Base-by-base conservation (phyloP, 2,113 vertebrate genomes). In the Tricholaema leucomelas region DNA sequence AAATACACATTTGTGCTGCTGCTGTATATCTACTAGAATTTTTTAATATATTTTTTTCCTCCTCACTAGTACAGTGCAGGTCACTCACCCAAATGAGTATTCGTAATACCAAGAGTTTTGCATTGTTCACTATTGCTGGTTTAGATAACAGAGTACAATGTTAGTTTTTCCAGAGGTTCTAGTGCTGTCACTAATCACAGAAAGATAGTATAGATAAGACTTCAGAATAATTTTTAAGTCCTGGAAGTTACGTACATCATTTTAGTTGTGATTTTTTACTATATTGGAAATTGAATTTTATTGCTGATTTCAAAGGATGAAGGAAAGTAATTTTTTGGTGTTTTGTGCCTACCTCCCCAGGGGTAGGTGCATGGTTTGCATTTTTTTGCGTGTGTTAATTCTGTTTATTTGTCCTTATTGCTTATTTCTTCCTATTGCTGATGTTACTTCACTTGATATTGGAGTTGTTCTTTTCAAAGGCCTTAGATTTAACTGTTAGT, bases 191-290 rank as follows among this genome's bases (percentile, higher is more conserved):
- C n/a, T 89, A 70, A 80, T 79, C 44, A 8, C 55, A 79, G 36
- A 89, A 79, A 85, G 27, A 33, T 81, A 14, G 11, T 59, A 11
- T 15, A 50, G 61, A 21, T 31, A 59, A 54, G 38, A 44, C 35
- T 80, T 69, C 8, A 28, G 69, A 63, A 19, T 70, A 50, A 15
- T 52, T 84, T 74, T 60, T 25, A 80, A 69, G 64, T 84, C 24
- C 42, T 89, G 33, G 11, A 83, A 66, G 30, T 83, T 71, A 56
- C 48, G 15, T 64, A 16, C 42, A 79, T 93, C 6, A 16, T 88
- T 90, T 81, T 80, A 81, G 33, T 70, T 92, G 59, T 69, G 25
- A 20, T 74, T 90, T 93, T 93, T 85, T 23, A 60, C 20, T 50
- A 36, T 40, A 52, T 18, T 59, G 33, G 42, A 54, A 13, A 77